Percentiles rank a stretch among this genome's conserved stretches.
phyloP scores from a whole-genome alignment of 2,113 vertebrate genomes.

The Clupea harengus region DNA sequence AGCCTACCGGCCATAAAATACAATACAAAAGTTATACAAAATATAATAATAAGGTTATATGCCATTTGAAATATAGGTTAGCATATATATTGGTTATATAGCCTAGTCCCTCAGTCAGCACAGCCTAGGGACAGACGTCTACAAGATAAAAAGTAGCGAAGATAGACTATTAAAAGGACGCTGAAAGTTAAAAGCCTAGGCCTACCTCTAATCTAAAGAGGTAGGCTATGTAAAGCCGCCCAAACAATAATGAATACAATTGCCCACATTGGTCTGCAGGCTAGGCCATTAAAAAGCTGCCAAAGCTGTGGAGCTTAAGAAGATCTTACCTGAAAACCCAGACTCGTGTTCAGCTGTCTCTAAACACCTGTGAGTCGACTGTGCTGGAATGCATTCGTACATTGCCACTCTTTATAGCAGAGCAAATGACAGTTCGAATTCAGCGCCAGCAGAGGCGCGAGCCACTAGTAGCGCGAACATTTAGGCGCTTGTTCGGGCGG shows the following conservation, averaged over 20 bases:
- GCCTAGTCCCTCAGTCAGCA: too few species aligned
- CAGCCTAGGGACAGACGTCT: too few species aligned
- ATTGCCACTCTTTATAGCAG: constrained; percentile 47
- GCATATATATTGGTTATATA: too few species aligned
- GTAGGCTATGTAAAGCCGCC: too few species aligned
- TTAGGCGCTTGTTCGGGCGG: constrained; percentile 29
- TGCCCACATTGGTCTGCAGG: not conserved
- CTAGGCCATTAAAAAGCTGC: not conserved
- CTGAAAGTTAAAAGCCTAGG: too few species aligned
- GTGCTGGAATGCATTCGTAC: not conserved
- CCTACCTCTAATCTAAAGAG: too few species aligned
- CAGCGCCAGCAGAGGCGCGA: constrained; percentile 47
- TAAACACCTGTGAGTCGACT: not conserved
- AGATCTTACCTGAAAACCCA: not conserved
- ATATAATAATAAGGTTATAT: too few species aligned
- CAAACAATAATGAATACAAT: too few species aligned
- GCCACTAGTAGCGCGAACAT: constrained; percentile 39
- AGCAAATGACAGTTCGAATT: constrained; percentile 32
- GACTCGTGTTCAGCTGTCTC: not conserved
- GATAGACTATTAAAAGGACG: too few species aligned
- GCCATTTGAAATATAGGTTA: too few species aligned
- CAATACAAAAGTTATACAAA: not conserved
- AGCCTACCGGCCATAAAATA: not conserved
- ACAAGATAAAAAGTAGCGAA: too few species aligned
- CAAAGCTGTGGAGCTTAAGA: not conserved